These are phyloP conservation scores for Drosophila picticornis DNA, from an alignment of 2,888 invertebrate genomes.

Conservation along the genomic window DNA sequence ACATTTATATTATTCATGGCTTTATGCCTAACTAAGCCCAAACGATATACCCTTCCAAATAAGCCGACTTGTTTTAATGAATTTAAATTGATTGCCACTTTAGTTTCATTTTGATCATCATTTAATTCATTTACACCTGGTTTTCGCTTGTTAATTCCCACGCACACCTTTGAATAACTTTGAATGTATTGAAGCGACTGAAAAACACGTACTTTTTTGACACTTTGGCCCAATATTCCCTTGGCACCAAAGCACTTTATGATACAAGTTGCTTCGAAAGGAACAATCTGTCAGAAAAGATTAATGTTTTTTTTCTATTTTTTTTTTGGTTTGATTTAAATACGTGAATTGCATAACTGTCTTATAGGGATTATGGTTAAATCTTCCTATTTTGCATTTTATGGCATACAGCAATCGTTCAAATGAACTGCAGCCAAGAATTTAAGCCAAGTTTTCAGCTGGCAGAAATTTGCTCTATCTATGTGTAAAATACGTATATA, in stretches of 20 bases:
- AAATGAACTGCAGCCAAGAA: constrained; percentile 1
- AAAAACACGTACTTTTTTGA: neutral
- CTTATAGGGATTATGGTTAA: neutral
- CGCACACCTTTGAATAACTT: neutral
- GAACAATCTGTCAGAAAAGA: neutral
- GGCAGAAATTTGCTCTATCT: constrained; percentile 4
- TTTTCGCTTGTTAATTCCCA: neutral
- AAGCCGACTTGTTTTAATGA: neutral
- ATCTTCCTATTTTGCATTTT: neutral
- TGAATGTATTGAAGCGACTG: neutral
- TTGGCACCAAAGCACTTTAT: neutral
- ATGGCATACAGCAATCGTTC: neutral
- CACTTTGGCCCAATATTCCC: neutral
- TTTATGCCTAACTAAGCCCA: too few species aligned
- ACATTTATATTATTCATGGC: neutral
- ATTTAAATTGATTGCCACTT: neutral
- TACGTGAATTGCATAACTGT: neutral
- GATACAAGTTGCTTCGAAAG: neutral
- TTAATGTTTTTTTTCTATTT: neutral
- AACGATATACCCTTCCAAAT: neutral
- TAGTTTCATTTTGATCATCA: neutral
- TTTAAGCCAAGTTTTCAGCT: constrained; percentile 13
- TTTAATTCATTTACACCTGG: constrained; percentile 7
- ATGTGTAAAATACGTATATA: constrained; percentile 46
- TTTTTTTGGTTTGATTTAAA: neutral